Conservation (phyloP, 2,888 invertebrate species). For the Folsomia manolachei region DNA sequence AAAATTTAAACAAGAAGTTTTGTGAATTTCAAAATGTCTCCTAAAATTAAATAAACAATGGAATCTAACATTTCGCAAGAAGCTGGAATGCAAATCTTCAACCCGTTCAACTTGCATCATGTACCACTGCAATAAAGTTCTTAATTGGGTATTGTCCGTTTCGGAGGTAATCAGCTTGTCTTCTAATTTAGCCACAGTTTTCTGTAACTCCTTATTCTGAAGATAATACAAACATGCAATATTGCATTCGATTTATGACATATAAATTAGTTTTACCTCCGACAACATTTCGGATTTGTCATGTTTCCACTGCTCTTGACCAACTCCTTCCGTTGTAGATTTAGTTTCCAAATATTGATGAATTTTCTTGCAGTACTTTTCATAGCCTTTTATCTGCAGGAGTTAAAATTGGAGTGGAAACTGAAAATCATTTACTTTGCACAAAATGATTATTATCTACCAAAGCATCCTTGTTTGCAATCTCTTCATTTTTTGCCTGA, state of each 20-base stretch:
- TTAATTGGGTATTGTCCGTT: not conserved
- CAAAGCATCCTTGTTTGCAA: constrained; percentile 2
- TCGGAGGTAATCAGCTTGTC: not conserved
- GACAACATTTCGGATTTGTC: not conserved
- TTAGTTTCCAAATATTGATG: not conserved
- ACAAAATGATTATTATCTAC: too few species aligned
- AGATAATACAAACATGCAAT: not conserved
- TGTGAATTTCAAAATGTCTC: too few species aligned
- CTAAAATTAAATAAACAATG: too few species aligned
- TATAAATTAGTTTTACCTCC: too few species aligned
- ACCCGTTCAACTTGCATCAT: not conserved
- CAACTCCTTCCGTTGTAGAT: not conserved
- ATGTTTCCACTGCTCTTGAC: not conserved
- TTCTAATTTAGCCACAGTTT: not conserved
- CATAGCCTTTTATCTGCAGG: not conserved
- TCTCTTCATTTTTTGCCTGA: constrained; percentile 13
- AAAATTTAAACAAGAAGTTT: too few species aligned
- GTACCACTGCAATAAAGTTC: not conserved
- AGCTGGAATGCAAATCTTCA: not conserved
- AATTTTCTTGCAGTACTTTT: not conserved
- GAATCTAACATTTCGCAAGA: not conserved
- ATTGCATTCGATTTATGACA: not conserved
- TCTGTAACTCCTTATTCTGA: not conserved
- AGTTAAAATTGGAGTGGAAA: not conserved
- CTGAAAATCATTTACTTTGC: not conserved